These are phyloP conservation scores for Spea multiplicata DNA, from an alignment of 2,113 vertebrate species.

Conservation along the genomic window DNA sequence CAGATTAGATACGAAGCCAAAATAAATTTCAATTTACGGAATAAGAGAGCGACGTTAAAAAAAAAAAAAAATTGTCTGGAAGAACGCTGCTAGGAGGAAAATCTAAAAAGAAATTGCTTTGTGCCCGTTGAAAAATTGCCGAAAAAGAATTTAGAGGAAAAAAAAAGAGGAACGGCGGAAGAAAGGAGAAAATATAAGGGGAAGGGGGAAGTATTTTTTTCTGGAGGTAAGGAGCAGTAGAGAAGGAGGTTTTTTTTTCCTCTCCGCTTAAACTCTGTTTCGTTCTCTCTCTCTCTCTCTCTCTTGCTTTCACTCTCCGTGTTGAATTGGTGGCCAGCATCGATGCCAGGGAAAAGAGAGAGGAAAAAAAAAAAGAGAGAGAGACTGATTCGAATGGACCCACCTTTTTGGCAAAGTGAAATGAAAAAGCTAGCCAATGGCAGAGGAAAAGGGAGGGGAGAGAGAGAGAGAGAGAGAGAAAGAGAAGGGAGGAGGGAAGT, in stretches of 20 bases:
- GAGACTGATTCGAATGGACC: conserved; percentile 67
- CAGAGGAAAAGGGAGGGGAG: conserved; percentile 76
- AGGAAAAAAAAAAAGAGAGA: conserved; percentile 18
- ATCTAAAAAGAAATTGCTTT: conserved; percentile 41
- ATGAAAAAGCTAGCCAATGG: conserved; percentile 83
- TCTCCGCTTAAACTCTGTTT: conserved; percentile 73
- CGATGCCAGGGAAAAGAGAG: conserved; percentile 72
- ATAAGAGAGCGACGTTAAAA: conserved; percentile 46
- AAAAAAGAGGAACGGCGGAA: conserved; percentile 34
- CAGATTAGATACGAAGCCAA: background rate
- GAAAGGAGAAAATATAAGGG: conserved; percentile 21
- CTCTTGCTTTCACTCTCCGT: conserved; percentile 70
- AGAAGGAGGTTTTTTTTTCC: conserved; percentile 66
- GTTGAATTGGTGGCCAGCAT: conserved; percentile 79
- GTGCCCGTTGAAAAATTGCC: conserved; percentile 26
- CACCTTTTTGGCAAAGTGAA: conserved; percentile 92
- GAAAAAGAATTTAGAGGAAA: background rate
- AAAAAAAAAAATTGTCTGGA: conserved; percentile 53
- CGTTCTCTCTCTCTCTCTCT: conserved; percentile 66
- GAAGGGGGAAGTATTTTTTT: conserved; percentile 47
- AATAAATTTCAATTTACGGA: background rate
- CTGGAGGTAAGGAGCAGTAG: conserved; percentile 53
- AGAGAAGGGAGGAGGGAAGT: conserved; percentile 60
- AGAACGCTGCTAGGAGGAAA: conserved; percentile 31
- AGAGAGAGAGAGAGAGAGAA: conserved; percentile 57